Evolutionary conservation across 2,888 invertebrate species (phyloP), one percentile per base, ranked within the genome.

Genomic region (Agrotis clavis): DNA sequence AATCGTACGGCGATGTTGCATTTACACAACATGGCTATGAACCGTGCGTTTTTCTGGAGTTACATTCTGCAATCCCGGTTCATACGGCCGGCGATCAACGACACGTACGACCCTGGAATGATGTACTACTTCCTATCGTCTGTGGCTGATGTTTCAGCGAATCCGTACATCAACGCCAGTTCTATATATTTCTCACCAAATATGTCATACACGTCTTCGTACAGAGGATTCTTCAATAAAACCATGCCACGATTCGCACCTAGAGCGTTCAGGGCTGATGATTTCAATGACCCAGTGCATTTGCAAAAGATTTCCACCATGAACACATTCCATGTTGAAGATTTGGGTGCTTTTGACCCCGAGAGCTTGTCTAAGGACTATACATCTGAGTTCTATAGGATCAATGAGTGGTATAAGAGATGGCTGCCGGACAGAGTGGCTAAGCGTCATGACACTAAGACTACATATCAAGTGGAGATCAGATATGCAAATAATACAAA

Each of bases 51-150:
- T 93, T 99, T 98, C 93, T 99, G 98, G 98, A 99, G 99, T 92
- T 99, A 99, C 86, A 98, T 99, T 72, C 97, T 99, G 0, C 99
- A 99, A 91, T 98, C 98, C 41, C 97, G 99, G 79, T 98, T 99
- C 87, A 99, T 99, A 84, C 96, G 99, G 45, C 99, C 99, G 0
- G 98, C 98, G 0, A 98, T 98, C 30, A 99, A 98, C 90, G 98
- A 99, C 88, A 98, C 99, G 0, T 98, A 99, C 86, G 99, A 99
- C 94, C 99, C 99, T 0, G 99, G 99, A 67, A 98, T 99, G 98
- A 99, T 99, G 99, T 99, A 99, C 90, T 99, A 99, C 90, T 99
- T 99, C 91, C 95, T 99, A 57, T 99, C 99, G 0, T 98, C 99
- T 0, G 98, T 99, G 0, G 99, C 99, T 0, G 99, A 99, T 92